Base-by-base conservation (phyloP, 2,888 invertebrate genomes). In the Eristalis pertinax region DNA sequence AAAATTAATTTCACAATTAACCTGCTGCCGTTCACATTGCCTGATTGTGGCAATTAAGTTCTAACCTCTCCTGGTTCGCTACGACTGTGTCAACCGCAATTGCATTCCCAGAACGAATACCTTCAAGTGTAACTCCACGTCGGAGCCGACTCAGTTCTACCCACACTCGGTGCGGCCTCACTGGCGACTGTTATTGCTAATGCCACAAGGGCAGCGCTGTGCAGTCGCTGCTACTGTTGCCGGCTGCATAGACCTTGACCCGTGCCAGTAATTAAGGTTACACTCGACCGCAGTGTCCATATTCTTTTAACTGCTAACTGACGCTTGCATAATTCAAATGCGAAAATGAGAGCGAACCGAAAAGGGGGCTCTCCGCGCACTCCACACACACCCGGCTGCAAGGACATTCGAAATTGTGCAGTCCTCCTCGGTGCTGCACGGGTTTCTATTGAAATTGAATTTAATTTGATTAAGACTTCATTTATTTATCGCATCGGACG, bases 171-270 rank as follows among this genome's bases (percentile, higher is more conserved):
- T 13, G 38, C 38, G 2, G 13, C 13, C 11, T n/a, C 13, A 13
- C 1, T 38, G 38, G 38, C 32, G 63, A 64, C 81, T 75, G 58
- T 75, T 64, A 69, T 68, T 81, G 63, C 81, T 64, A 69, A 64
- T 81, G 63, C 80, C 62, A 75, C 68, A 81, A 41, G 75, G 22
- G 22, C 74, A 56, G 22, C 38, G 26, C 80, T 62, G n/a, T 68
- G 67, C 22, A 32, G 22, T 7, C n/a, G 13, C 22, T 38, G 38
- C 60, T 58, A 72, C 32, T 64, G 38, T 19, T 58, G 24, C 8
- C 68, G 74, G 4, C 72, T 80, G 74, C 68, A 81, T 75, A 64
- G 74, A 81, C 80, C 80, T 75, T 81, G 80, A 75, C 80, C 80
- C 56, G 50, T 32, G 50, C 11, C 41, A 22, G 74, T 75, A 81